A percentile compares a stretch with the other conserved stretches of the same genome.
phyloP scores from a whole-genome alignment of 2,797 vertebrate species.

The Cyclura pinguis region DNA sequence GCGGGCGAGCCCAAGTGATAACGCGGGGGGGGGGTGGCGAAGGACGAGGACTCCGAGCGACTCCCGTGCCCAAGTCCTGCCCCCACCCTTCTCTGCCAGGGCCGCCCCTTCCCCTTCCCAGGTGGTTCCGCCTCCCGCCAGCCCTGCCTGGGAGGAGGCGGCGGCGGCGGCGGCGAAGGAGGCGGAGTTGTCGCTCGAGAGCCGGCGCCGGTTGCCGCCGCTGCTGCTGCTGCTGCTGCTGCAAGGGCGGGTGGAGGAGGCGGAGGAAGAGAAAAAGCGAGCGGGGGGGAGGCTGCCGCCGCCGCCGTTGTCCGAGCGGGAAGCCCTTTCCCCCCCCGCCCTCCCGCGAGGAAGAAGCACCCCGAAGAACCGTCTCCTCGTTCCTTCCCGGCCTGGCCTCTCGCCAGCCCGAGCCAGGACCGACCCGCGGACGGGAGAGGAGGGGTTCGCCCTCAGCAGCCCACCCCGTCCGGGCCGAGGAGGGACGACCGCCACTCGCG shows the following conservation, averaged over 20 bases:
- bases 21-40: too few species aligned
- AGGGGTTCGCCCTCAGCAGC: too few species aligned
- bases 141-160: neutral
- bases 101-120: slow-evolving; percentile 23
- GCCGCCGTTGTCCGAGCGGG: too few species aligned
- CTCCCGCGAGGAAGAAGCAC: neutral
- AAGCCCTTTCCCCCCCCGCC: too few species aligned
- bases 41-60: rapidly evolving
- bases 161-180: neutral
- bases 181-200: slow-evolving; percentile 19
- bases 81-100: too few species aligned
- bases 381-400: neutral
- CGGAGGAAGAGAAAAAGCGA: neutral
- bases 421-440: too few species aligned
- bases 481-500: neutral
- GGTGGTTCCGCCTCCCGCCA: slow-evolving; percentile 66
- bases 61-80: too few species aligned
- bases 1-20: slow-evolving; percentile 3
- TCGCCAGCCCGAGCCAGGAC: too few species aligned
- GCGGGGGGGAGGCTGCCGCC: neutral
- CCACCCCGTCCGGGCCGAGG: too few species aligned
- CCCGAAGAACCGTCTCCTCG: too few species aligned
- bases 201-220: slow-evolving; percentile 16
- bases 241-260: slow-evolving; percentile 38
- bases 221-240: neutral